phyloP scores from a whole-genome alignment of 2,888 invertebrate genomes.

The Pegoplata infirma region DNA sequence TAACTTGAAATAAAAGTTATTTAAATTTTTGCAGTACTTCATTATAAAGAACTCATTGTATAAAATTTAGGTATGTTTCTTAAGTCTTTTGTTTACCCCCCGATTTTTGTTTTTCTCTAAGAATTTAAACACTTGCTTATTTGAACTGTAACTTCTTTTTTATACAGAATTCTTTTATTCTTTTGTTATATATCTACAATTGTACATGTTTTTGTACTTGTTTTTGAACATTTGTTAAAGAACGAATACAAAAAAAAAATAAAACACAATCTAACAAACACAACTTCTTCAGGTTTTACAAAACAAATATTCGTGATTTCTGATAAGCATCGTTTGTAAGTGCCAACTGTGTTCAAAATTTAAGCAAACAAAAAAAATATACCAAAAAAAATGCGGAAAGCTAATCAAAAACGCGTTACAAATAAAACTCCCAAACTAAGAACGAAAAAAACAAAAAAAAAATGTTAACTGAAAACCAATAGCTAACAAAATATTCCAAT shows the following conservation, averaged over 20 bases:
- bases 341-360: slow-evolving; percentile 67
- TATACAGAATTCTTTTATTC: neutral
- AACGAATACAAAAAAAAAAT: too few species aligned
- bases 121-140: slow-evolving; percentile 33
- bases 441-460: slow-evolving; percentile 35
- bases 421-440: slow-evolving; percentile 40
- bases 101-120: neutral
- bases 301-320: slow-evolving; percentile 78
- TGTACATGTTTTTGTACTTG: slow-evolving; percentile 16
- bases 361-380: slow-evolving; percentile 10
- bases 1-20: too few species aligned
- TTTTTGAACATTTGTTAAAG: slow-evolving; percentile 10
- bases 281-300: slow-evolving; percentile 71
- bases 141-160: neutral
- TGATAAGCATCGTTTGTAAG: slow-evolving; percentile 75
- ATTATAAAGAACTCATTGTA: neutral
- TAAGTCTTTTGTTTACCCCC: neutral
- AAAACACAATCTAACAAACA: slow-evolving; percentile 59
- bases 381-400: slow-evolving; percentile 70
- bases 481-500: slow-evolving; percentile 35
- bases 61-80: neutral
- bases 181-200: neutral
- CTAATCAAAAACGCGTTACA: slow-evolving; percentile 76
- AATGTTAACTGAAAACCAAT: slow-evolving; percentile 44
- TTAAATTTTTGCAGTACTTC: too few species aligned